Conservation (phyloP, 2,113 vertebrate genomes). For the Marmota monax region DNA sequence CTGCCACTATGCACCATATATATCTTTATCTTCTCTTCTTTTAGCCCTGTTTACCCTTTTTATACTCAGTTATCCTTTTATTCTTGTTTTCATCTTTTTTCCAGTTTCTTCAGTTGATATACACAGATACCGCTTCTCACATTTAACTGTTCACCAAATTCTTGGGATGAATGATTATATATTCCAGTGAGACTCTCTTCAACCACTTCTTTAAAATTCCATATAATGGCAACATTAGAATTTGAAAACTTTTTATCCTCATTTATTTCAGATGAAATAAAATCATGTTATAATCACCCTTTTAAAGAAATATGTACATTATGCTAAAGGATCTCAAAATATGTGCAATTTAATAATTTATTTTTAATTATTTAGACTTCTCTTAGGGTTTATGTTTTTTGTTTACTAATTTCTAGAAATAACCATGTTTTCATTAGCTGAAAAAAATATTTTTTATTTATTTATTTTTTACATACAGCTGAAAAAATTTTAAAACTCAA, state of each 20-base stretch:
- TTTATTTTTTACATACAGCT: neutral
- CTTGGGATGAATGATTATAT: neutral
- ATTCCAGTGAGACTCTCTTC: neutral
- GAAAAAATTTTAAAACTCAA: neutral
- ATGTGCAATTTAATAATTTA: slow-evolving; percentile 8
- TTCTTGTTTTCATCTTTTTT: slow-evolving; percentile 29
- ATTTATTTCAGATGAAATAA: slow-evolving; percentile 37
- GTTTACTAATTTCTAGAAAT: slow-evolving; percentile 31
- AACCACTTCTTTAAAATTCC: neutral
- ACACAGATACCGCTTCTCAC: neutral
- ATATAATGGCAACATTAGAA: neutral
- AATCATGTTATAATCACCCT: neutral
- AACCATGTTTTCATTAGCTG: neutral
- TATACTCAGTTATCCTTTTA: neutral
- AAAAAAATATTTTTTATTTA: neutral
- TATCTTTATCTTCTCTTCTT: neutral
- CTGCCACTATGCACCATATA: neutral
- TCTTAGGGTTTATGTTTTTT: neutral
- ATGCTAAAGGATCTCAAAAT: slow-evolving; percentile 22
- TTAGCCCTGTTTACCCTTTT: neutral
- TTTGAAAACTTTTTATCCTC: neutral
- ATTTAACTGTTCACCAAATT: slow-evolving; percentile 7
- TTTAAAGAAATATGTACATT: neutral
- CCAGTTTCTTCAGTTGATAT: neutral
- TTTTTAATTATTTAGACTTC: slow-evolving; percentile 44